Percentiles rank a stretch among this genome's conserved stretches.
phyloP scores from a whole-genome alignment of 1,140 invertebrate species.

The Aphis gossypii region DNA sequence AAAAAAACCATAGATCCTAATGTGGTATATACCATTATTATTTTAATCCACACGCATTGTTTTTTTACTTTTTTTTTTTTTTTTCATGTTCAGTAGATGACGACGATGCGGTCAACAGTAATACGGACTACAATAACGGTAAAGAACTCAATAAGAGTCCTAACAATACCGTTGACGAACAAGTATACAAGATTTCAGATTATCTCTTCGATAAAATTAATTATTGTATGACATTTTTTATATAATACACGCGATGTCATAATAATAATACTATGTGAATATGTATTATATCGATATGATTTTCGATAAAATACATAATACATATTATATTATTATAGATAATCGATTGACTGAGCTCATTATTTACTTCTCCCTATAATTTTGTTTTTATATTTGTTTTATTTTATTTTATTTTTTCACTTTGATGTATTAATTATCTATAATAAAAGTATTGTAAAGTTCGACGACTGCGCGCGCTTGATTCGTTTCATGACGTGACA shows the following conservation, averaged over 20 bases:
- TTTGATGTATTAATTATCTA: background rate
- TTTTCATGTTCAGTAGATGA: background rate
- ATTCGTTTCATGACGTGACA: background rate
- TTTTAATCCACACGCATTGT: background rate
- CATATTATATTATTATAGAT: background rate
- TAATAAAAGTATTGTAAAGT: background rate
- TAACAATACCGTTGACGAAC: background rate
- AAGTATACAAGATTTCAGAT: slow-evolving; percentile 33
- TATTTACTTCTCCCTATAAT: background rate
- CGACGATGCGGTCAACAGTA: background rate
- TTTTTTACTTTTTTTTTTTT: background rate
- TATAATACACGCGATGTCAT: background rate
- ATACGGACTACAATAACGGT: background rate
- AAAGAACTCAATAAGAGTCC: background rate
- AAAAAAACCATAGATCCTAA: background rate
- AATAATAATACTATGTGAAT: background rate
- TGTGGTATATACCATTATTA: background rate
- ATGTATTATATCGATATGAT: background rate
- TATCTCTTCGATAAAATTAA: background rate
- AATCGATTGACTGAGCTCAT: slow-evolving; percentile 3
- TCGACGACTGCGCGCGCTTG: background rate
- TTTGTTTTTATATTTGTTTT: background rate
- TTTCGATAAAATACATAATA: background rate
- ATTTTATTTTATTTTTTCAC: background rate
- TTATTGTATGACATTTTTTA: background rate